These are phyloP conservation scores for Chascanopsetta lugubris DNA, from an alignment of 2,113 vertebrate genomes.

Conservation along the genomic window DNA sequence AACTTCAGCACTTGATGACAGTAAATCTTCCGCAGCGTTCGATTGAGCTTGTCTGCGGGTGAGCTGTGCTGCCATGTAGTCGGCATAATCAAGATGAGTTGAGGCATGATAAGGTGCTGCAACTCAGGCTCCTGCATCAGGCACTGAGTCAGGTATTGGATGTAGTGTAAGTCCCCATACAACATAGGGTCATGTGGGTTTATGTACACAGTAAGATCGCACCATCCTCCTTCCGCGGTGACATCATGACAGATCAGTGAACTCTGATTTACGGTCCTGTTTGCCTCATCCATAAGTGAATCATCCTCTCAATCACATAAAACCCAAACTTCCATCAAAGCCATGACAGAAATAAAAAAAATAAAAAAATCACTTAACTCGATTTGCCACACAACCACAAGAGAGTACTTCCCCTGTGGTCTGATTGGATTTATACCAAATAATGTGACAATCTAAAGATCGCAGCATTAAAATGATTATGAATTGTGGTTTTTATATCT, in stretches of 20 bases:
- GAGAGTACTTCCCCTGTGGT: slow-evolving; percentile 8
- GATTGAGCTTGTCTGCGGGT: too few species aligned
- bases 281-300: slow-evolving; percentile 35
- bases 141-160: not conserved
- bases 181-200: too few species aligned
- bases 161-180: not conserved
- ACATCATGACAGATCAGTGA: too few species aligned
- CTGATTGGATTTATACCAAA: slow-evolving; percentile 29
- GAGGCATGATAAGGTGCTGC: not conserved
- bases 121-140: not conserved
- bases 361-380: slow-evolving; percentile 10
- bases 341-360: too few species aligned
- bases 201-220: too few species aligned
- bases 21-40: too few species aligned
- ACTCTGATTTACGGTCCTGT: slow-evolving; percentile 25
- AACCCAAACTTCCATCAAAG: slow-evolving; percentile 9
- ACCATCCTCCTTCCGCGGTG: too few species aligned
- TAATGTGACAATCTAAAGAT: slow-evolving; percentile 49
- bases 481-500: slow-evolving; percentile 52
- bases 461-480: slow-evolving; percentile 31
- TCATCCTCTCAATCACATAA: slow-evolving; percentile 14
- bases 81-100: not conserved
- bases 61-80: not conserved
- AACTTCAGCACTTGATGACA: too few species aligned
- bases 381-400: slow-evolving; percentile 19